A percentile compares a stretch with the other conserved stretches of the same genome.
Conservation (phyloP, 2,888 invertebrate genomes). For the Ametastegia equiseti region DNA sequence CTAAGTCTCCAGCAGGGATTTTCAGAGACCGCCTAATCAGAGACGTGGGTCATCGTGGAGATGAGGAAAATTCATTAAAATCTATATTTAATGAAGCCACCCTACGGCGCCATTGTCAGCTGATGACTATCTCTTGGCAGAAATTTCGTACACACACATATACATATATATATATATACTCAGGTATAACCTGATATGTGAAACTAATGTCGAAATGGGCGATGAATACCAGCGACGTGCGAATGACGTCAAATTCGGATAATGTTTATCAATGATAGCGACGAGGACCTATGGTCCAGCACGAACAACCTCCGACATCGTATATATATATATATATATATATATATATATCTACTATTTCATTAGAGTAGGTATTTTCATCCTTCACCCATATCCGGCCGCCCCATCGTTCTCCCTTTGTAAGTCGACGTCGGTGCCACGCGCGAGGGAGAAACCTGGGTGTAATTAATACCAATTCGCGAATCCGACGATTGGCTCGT, state of each 20-base stretch:
- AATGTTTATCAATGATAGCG: conserved; percentile 15
- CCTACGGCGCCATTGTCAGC: background rate
- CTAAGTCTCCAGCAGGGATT: background rate
- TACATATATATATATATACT: background rate
- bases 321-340: conserved; percentile 54
- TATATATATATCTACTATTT: conserved; percentile 49
- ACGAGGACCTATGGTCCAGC: conserved; percentile 49
- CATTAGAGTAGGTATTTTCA: conserved; percentile 62
- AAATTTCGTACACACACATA: background rate
- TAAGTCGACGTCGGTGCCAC: background rate
- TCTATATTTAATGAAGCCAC: conserved; percentile 27
- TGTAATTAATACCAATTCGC: conserved; percentile 20
- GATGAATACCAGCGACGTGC: background rate
- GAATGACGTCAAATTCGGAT: conserved; percentile 15
- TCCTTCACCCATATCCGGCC: conserved; percentile 65
- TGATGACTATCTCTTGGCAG: background rate
- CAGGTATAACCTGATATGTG: background rate
- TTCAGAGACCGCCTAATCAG: background rate
- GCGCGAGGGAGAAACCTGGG: conserved; percentile 19
- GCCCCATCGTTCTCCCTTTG: conserved; percentile 28
- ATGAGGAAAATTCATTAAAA: conserved; percentile 41
- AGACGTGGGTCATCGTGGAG: background rate
- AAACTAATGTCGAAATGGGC: background rate
- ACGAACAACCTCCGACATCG: conserved; percentile 43
- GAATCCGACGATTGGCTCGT: conserved; percentile 28